These are phyloP conservation scores for Rugalucina vietnamica DNA, from an alignment of 2,888 invertebrate species.

Conservation along the genomic window DNA sequence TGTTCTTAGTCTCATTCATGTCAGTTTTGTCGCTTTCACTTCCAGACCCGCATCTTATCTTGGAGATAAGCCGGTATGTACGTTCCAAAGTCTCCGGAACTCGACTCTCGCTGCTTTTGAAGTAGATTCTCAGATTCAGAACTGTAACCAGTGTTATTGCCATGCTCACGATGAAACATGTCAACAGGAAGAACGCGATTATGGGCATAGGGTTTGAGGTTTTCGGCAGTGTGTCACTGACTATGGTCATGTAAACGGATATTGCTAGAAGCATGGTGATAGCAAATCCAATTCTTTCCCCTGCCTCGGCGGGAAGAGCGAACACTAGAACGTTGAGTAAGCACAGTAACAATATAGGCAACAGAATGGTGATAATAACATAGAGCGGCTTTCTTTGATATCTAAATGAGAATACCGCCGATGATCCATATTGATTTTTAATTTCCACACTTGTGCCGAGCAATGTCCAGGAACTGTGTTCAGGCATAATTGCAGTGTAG, in stretches of 20 bases:
- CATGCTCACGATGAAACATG: background rate
- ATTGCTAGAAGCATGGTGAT: slow-evolving; percentile 32
- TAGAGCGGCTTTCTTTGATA: background rate
- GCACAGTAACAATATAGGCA: slow-evolving; percentile 26
- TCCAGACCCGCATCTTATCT: background rate
- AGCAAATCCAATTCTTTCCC: slow-evolving; percentile 30
- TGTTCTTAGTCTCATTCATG: no score
- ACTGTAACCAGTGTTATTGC: background rate
- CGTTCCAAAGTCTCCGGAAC: background rate
- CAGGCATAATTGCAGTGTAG: background rate
- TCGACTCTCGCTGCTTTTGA: background rate
- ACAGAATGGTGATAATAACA: background rate
- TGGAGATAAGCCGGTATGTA: background rate
- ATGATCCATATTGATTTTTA: background rate
- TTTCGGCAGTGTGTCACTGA: background rate
- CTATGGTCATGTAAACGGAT: slow-evolving; percentile 17
- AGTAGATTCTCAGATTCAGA: background rate
- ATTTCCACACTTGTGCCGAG: background rate
- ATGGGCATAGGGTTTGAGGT: background rate
- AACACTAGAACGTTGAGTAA: slow-evolving; percentile 28
- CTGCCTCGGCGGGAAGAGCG: slow-evolving; percentile 29
- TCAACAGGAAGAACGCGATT: background rate
- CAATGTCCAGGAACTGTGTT: background rate
- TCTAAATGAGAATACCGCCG: background rate
- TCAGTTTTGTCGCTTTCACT: no score